Evolutionary conservation across 2,888 invertebrate genomes (phyloP).

Genomic region (Asteroscopus sphinx): DNA sequence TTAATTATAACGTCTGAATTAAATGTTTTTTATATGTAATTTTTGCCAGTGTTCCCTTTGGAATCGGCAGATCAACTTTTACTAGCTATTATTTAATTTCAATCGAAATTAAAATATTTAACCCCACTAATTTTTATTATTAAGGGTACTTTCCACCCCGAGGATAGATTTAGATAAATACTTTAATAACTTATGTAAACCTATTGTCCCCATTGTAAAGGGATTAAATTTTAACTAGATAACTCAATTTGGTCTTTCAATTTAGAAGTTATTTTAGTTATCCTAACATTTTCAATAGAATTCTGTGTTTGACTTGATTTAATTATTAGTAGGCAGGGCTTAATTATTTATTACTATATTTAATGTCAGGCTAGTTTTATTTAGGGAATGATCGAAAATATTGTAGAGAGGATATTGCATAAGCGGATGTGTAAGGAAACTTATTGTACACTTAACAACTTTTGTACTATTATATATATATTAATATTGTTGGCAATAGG

Average conservation of each 20-base stretch:
- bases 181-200: conserved; percentile 17
- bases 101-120: neutral
- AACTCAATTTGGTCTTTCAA: conserved; percentile 39
- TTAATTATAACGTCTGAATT: no score
- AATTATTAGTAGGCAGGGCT: conserved; percentile 32
- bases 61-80: no score
- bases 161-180: conserved; percentile 6
- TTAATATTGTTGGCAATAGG: no score
- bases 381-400: no score
- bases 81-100: neutral
- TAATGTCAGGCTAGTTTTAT: no score
- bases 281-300: conserved; percentile 16
- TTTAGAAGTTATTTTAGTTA: conserved; percentile 38
- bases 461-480: no score
- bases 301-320: conserved; percentile 20
- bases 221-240: conserved; percentile 33
- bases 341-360: neutral
- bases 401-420: no score
- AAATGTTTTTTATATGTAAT: no score
- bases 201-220: conserved; percentile 19
- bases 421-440: no score
- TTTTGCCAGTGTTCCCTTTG: no score
- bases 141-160: neutral
- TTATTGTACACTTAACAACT: no score
- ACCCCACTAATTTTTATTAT: neutral